phyloP scores from a whole-genome alignment of 2,113 vertebrate genomes.

The Chauna torquata region DNA sequence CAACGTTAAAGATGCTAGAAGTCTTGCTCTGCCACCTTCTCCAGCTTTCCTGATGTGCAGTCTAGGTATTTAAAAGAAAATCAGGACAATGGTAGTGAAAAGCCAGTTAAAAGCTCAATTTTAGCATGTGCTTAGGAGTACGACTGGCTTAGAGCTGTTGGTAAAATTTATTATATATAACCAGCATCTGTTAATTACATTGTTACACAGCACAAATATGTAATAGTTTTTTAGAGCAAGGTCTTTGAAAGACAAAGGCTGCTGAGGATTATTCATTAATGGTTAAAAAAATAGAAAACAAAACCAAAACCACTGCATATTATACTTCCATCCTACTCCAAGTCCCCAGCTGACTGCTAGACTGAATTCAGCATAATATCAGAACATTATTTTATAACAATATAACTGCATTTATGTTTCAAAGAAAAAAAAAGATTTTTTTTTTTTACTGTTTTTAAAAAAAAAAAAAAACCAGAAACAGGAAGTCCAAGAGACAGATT shows the following conservation, averaged over 20 bases:
- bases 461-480: background rate
- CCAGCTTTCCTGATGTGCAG: rapidly evolving
- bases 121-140: background rate
- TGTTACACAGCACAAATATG: background rate
- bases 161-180: background rate
- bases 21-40: background rate
- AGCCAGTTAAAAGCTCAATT: background rate
- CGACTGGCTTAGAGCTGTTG: background rate
- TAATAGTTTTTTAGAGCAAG: background rate
- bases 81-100: background rate
- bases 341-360: background rate
- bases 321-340: background rate
- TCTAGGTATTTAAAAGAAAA: background rate
- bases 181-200: background rate
- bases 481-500: conserved; percentile 43
- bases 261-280: background rate
- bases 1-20: background rate
- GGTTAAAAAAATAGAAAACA: background rate
- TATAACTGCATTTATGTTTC: background rate
- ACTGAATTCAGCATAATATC: background rate
- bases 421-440: background rate
- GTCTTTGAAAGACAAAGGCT: background rate
- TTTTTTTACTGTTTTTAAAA: background rate
- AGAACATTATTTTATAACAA: background rate
- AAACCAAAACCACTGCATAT: rapidly evolving